Percentiles rank a stretch among this genome's conserved stretches.
Conservation (phyloP, 2,113 vertebrate genomes). For the Gallinago undulata region DNA sequence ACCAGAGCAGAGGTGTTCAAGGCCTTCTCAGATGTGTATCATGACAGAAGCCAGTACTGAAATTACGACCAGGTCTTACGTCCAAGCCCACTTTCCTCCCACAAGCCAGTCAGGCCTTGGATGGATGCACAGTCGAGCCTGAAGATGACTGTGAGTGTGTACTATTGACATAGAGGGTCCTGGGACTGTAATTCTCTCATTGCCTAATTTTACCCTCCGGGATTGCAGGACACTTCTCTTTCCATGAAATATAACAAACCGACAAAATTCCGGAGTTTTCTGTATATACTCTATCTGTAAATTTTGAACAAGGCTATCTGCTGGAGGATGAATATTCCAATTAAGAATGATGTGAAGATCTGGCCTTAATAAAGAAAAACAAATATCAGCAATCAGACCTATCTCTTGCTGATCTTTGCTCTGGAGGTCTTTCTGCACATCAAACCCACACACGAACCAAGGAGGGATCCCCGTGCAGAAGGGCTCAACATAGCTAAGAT, state of each 20-base stretch:
- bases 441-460: fast-evolving
- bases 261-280: not conserved
- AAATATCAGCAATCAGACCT: not conserved
- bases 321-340: not conserved
- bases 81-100: not conserved
- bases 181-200: not conserved
- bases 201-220: not conserved
- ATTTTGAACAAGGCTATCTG: not conserved
- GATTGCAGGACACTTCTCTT: constrained; percentile 41
- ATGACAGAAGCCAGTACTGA: not conserved
- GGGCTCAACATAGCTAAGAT: not conserved
- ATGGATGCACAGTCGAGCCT: not conserved
- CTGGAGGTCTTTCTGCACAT: fast-evolving
- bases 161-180: fast-evolving
- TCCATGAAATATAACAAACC: not conserved
- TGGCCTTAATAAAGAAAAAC: not conserved
- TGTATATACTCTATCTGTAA: not conserved
- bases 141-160: not conserved
- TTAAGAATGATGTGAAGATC: not conserved
- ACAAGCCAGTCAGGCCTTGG: not conserved
- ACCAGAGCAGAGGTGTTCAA: not conserved
- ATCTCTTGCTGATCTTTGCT: not conserved
- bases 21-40: fast-evolving
- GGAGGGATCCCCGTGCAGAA: not conserved
- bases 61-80: fast-evolving